Base-by-base conservation (phyloP, 2,797 vertebrate genomes). In the Nannoperca obscura region DNA sequence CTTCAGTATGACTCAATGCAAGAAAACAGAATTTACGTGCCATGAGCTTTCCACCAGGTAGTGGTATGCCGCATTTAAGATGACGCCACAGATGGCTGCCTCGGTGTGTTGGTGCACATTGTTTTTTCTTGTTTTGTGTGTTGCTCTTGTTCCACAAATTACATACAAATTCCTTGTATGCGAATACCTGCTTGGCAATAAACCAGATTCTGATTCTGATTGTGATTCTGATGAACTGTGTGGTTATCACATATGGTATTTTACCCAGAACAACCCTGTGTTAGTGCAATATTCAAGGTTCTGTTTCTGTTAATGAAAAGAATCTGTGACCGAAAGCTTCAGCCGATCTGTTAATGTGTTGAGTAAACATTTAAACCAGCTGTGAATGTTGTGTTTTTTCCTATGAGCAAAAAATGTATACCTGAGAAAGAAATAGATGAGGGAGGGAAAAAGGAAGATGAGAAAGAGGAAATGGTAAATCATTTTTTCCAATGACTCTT, bases 291-390 rank as follows among this genome's bases (percentile, higher is more conserved):
- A 55, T 24, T 32, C 6, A 30, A 17, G 6, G 8, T 17, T 22
- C 9, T 36, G 40, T 58, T 19, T 22, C 17, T 74, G 74, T 82
- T 81, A 74, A 74, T 68, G 38, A 47, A 61, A 80, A 34, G 27
- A 69, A 60, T 64, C 17, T 61, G 44, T 34, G 46, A 55, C 0
- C 2, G 2, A 76, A 58, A 36, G 32, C 55, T 47, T 55, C 52
- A 42, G 57, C 13, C 20, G 1, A 24, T 68, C 63, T 81, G 68
- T 77, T 73, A 27, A 72, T 27, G 8, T 55, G 36, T 24, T 67
- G 49, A 52, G 24, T 82, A 84, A 89, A 90, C 69, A 91, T 74
- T 69, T 78, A 17, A 1, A n/a, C 6, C 53, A 85, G 69, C 19
- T 57, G 69, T 71, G 38, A 67, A 63, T 64, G 36, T 24, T 63